Base-by-base conservation (phyloP, 2,888 invertebrate genomes). In the Limenitis camilla region DNA sequence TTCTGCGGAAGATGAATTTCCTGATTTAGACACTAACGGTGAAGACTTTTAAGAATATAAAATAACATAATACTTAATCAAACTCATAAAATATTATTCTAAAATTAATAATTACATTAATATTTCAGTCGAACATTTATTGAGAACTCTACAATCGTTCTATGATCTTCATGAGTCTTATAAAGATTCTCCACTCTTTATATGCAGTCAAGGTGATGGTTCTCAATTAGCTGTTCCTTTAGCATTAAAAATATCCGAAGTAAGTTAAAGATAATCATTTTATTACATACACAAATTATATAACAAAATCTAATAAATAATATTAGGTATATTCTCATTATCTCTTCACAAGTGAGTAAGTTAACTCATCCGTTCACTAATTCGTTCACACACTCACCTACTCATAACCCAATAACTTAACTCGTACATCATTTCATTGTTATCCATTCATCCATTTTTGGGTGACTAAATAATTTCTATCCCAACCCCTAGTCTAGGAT, bases 131-230 rank as follows among this genome's bases (percentile, higher is more conserved):
- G 68, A 81, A 33, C 95, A 96, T 77, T 88, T 97, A 59, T 79
- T 94, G 1, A 81, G 81, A 30, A 87, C 92, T 32, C 82, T 96
- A 65, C 89, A 89, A 63, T 88, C 88, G 1, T 94, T 96, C 77
- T 91, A 93, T 63, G 67, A 80, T 2, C 69, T 82, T 28, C 85
- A 92, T 63, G 89, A 91, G 0, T 88, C 90, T 49, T 95, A 94
- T 68, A 80, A 83, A 64, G 76, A 80, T 4, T 84, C 92, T 0
- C 93, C 96, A 0, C 81, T 95, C 38, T 96, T 95, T 74, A 93
- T 97, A 49, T 92, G 95, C 67, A 93, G 92, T 4, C 95, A 97
- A 77, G 96, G 95, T 1, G 95, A 96, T 74, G 97, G 96, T 9
- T 96, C 96, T 1, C 96, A 96, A 84, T 92, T 96, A 90, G 93